Evolutionary conservation across 2,888 invertebrate species (phyloP).

Genomic region (Hermaeophaga mercurialis): DNA sequence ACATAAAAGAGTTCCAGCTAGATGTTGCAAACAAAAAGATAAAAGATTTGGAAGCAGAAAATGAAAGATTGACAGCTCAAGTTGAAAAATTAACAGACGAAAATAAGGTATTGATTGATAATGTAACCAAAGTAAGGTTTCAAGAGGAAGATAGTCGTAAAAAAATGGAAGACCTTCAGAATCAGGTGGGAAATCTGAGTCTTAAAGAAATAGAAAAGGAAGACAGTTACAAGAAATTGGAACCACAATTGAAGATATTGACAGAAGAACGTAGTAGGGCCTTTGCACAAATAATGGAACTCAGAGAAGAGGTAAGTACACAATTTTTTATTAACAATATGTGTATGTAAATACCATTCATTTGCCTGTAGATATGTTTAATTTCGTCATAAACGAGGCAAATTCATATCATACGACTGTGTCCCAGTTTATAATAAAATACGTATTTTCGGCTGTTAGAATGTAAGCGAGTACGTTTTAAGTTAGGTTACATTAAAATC

Average conservation of each 20-base stretch:
- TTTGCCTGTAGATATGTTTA: too few species aligned
- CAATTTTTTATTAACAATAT: too few species aligned
- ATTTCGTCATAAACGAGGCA: too few species aligned
- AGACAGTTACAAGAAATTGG: constrained; percentile 8
- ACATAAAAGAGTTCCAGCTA: constrained; percentile 42
- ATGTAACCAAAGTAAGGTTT: background rate
- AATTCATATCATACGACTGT: too few species aligned
- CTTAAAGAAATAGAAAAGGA: constrained; percentile 12
- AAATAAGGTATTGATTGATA: background rate
- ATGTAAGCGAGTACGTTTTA: too few species aligned
- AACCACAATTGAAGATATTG: constrained; percentile 14
- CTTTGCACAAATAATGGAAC: background rate
- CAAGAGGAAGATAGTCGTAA: constrained; percentile 3
- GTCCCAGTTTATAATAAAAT: too few species aligned
- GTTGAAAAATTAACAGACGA: constrained; percentile 17
- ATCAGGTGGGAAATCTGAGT: background rate
- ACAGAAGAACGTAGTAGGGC: constrained; percentile 20
- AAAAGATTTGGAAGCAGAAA: constrained; percentile 37
- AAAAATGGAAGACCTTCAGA: background rate
- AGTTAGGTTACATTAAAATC: too few species aligned
- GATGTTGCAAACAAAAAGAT: constrained; percentile 44
- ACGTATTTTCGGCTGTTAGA: too few species aligned
- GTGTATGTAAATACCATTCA: too few species aligned
- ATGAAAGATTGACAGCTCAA: constrained; percentile 23
- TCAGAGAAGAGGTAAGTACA: constrained; percentile 1